A percentile compares a stretch with the other conserved stretches of the same genome.
phyloP scores from a whole-genome alignment of 2,113 vertebrate species.

The Xyrauchen texanus region DNA sequence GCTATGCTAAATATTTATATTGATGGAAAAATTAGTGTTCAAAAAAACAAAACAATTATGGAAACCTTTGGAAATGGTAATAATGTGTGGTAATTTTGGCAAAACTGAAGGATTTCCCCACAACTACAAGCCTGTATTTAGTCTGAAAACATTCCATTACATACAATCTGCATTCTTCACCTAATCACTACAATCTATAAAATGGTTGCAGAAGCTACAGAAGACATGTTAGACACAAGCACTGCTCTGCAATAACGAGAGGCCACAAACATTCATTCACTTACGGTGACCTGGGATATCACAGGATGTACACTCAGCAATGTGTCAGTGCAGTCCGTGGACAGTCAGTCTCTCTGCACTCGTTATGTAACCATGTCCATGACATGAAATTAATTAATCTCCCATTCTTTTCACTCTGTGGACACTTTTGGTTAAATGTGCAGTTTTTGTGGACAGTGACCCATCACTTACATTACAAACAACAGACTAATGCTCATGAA shows the following conservation, averaged over 20 bases:
- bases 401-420: background rate
- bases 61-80: no score
- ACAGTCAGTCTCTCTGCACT: slow-evolving; percentile 17
- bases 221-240: no score
- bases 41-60: no score
- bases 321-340: background rate
- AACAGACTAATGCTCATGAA: background rate
- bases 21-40: no score
- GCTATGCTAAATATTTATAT: no score
- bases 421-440: background rate
- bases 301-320: slow-evolving; percentile 26
- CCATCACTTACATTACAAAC: background rate
- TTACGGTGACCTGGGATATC: slow-evolving; percentile 1
- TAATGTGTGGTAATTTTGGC: no score
- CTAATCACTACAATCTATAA: no score
- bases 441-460: background rate
- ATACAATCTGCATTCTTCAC: no score
- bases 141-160: no score
- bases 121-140: no score
- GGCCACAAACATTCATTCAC: background rate
- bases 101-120: no score
- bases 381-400: background rate
- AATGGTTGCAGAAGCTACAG: no score
- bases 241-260: background rate
- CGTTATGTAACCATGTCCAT: background rate